Evolutionary conservation across 2,113 vertebrate genomes (phyloP).

Genomic region (Callithrix jacchus): DNA sequence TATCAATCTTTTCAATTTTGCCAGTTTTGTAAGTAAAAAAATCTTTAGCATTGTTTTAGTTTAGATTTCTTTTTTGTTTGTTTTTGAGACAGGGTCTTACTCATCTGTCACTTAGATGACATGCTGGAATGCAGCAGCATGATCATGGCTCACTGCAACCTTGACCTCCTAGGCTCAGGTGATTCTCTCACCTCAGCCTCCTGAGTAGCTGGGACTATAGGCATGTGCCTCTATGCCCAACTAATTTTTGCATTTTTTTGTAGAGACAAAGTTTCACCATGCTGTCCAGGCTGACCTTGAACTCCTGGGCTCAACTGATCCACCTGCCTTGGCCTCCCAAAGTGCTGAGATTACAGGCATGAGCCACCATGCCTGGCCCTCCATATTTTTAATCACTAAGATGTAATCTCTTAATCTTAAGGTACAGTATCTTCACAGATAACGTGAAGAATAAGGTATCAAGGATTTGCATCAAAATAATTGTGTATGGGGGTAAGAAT

Average conservation of each 20-base stretch:
- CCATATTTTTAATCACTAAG: too few relatives aligned
- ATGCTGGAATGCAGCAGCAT: too few relatives aligned
- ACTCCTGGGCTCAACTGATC: neutral
- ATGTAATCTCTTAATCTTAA: too few relatives aligned
- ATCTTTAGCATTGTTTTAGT: neutral
- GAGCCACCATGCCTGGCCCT: neutral
- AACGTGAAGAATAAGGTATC: neutral
- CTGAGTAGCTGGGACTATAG: too few relatives aligned
- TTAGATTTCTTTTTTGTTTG: neutral
- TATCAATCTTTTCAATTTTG: neutral
- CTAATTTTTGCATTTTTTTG: neutral
- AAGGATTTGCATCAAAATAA: conserved; percentile 15
- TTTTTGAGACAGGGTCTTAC: too few relatives aligned
- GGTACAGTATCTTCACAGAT: too few relatives aligned
- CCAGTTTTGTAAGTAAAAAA: neutral
- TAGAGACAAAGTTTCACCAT: neutral
- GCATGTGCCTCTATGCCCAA: too few relatives aligned
- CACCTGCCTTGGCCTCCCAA: neutral
- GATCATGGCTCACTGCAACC: too few relatives aligned
- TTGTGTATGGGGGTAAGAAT: neutral
- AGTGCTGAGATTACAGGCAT: neutral
- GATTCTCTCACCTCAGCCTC: too few relatives aligned
- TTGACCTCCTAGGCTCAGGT: too few relatives aligned
- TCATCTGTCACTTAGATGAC: too few relatives aligned
- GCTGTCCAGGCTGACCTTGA: neutral